Evolutionary conservation across 2,113 vertebrate genomes (phyloP).

Genomic region (Syngnathus floridae): DNA sequence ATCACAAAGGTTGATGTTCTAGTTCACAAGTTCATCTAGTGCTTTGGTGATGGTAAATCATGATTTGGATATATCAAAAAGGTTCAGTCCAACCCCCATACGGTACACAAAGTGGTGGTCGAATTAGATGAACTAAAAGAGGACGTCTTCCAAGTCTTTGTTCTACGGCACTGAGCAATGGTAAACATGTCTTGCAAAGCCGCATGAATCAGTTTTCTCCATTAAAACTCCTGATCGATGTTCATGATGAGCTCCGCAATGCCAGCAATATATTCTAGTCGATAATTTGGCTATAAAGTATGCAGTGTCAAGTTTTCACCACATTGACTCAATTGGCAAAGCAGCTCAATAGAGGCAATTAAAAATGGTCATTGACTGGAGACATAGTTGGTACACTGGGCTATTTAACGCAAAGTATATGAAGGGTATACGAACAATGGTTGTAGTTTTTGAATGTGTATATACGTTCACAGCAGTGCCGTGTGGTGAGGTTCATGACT

Average conservation of each 20-base stretch:
- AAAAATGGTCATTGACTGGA: background rate
- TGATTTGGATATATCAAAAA: too few species aligned
- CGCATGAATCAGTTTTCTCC: background rate
- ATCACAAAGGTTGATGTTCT: too few species aligned
- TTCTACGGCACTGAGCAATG: background rate
- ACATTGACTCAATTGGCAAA: background rate
- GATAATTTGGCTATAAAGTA: background rate
- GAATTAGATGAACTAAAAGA: background rate
- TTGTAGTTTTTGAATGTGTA: too few species aligned
- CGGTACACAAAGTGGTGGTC: too few species aligned
- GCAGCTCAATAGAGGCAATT: background rate
- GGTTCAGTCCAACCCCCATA: too few species aligned
- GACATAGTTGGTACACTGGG: background rate
- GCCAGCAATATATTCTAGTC: background rate
- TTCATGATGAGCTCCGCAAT: background rate
- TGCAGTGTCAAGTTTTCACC: background rate
- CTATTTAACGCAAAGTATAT: background rate
- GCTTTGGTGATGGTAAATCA: too few species aligned
- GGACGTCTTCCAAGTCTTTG: background rate
- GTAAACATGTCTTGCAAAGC: background rate
- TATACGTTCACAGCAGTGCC: too few species aligned
- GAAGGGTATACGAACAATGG: background rate
- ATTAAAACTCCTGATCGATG: slow-evolving; percentile 1
- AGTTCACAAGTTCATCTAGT: too few species aligned
- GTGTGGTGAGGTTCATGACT: too few species aligned